A percentile compares a stretch with the other conserved stretches of the same genome.
Conservation (phyloP, 2,888 invertebrate species). For the Hetaerina titia region DNA sequence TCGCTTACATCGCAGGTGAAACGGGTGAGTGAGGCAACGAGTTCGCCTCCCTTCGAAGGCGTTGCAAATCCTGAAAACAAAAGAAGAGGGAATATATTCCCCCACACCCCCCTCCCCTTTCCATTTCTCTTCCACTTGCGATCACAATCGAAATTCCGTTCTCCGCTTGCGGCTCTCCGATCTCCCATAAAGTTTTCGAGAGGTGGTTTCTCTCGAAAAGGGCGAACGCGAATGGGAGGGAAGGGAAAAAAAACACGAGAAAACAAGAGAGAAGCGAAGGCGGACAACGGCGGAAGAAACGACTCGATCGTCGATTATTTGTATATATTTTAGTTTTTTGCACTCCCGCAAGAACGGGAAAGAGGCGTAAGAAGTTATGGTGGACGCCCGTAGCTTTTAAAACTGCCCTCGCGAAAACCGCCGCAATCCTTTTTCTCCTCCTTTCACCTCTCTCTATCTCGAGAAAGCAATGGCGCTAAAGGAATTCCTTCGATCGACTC, state of each 20-base stretch:
- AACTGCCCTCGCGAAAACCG: not conserved
- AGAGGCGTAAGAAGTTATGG: not conserved
- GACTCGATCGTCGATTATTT: slow-evolving; percentile 30
- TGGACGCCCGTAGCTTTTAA: not conserved
- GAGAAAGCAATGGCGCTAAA: slow-evolving; percentile 25
- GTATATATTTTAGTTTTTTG: slow-evolving; percentile 7
- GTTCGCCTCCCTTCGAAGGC: slow-evolving; percentile 19
- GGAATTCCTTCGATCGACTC: slow-evolving; percentile 6
- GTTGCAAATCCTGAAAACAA: slow-evolving; percentile 13
- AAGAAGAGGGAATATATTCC: slow-evolving; percentile 18
- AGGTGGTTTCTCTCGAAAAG: slow-evolving; percentile 13
- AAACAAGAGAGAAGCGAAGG: not conserved
- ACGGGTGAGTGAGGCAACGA: not conserved
- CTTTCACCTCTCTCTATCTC: not conserved
- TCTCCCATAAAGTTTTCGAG: slow-evolving; percentile 29
- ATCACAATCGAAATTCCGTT: slow-evolving; percentile 6
- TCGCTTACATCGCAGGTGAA: not conserved
- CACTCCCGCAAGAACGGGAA: not conserved
- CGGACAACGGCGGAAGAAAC: slow-evolving; percentile 16
- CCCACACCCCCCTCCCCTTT: not conserved
- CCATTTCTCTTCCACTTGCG: not conserved
- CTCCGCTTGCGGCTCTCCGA: not conserved
- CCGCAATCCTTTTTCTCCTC: slow-evolving; percentile 16
- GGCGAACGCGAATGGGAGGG: not conserved
- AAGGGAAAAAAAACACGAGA: not conserved